Conservation (phyloP, 2,888 invertebrate species). For the Hemaris fuciformis region DNA sequence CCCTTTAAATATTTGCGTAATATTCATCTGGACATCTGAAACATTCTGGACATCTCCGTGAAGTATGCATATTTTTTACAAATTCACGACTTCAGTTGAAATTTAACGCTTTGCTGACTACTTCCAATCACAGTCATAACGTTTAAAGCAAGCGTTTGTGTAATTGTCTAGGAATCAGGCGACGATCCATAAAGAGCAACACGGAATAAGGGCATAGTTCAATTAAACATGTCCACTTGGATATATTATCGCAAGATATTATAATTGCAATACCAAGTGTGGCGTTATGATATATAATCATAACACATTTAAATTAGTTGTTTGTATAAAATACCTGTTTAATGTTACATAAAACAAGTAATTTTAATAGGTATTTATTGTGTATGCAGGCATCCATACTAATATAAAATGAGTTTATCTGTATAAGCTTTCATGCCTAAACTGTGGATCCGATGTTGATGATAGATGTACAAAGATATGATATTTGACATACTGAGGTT, state of each 20-base stretch:
- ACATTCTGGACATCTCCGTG: no score
- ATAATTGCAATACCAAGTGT: slow-evolving; percentile 32
- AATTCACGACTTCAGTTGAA: slow-evolving; percentile 42
- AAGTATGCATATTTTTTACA: no score
- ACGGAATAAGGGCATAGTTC: not conserved
- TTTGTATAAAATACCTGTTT: not conserved
- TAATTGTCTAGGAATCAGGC: slow-evolving; percentile 17
- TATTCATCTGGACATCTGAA: no score
- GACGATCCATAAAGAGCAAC: slow-evolving; percentile 13
- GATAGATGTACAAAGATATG: no score
- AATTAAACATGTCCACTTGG: not conserved
- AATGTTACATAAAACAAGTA: not conserved
- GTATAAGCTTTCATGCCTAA: no score
- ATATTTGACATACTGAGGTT: no score
- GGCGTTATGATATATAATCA: not conserved
- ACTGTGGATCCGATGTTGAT: no score
- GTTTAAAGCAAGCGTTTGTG: slow-evolving; percentile 33
- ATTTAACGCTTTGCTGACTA: slow-evolving; percentile 27
- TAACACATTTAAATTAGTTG: not conserved
- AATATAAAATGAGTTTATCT: no score
- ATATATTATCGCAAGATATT: slow-evolving; percentile 25
- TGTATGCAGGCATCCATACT: not conserved
- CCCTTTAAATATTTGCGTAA: not conserved
- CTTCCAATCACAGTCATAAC: slow-evolving; percentile 45
- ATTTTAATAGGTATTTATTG: not conserved